Evolutionary conservation across 2,797 vertebrate species (phyloP).

Genomic region (Schizopygopsis pylzovi): DNA sequence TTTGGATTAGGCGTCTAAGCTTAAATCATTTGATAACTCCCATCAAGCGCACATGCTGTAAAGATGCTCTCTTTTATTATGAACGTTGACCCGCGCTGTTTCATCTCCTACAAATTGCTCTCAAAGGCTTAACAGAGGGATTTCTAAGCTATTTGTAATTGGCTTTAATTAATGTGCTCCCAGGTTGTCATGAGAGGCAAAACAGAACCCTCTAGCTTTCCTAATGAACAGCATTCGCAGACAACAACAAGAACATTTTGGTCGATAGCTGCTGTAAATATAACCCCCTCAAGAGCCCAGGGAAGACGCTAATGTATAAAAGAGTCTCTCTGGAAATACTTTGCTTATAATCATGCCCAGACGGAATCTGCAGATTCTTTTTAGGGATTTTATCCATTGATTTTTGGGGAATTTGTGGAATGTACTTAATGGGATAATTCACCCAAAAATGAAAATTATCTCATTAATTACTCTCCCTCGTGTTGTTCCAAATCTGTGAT

Average conservation of each 20-base stretch:
- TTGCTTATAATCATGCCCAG: slow-evolving; percentile 58
- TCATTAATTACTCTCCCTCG: not conserved
- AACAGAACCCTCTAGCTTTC: slow-evolving; percentile 26
- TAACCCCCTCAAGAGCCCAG: slow-evolving; percentile 28
- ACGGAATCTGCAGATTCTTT: not conserved
- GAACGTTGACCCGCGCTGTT: not conserved
- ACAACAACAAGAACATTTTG: slow-evolving; percentile 34
- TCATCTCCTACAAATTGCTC: slow-evolving; percentile 40
- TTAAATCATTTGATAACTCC: slow-evolving; percentile 46
- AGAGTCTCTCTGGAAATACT: slow-evolving; percentile 64
- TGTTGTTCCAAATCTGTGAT: not conserved
- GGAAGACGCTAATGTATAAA: slow-evolving; percentile 46
- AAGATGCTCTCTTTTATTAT: slow-evolving; percentile 20
- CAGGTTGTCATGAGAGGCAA: slow-evolving; percentile 46
- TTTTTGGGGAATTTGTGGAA: not conserved
- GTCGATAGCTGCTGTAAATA: slow-evolving; percentile 35
- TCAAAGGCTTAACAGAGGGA: slow-evolving; percentile 45
- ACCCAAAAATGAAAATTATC: too few relatives aligned
- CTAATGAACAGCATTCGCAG: slow-evolving; percentile 42
- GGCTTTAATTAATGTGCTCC: slow-evolving; percentile 38
- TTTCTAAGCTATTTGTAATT: slow-evolving; percentile 44
- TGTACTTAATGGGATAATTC: not conserved
- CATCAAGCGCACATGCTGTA: not conserved
- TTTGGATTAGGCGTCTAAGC: slow-evolving; percentile 16
- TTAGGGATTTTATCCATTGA: not conserved